Evolutionary conservation across 2,113 vertebrate species (phyloP).

Genomic region (Odocoileus hemionus): DNA sequence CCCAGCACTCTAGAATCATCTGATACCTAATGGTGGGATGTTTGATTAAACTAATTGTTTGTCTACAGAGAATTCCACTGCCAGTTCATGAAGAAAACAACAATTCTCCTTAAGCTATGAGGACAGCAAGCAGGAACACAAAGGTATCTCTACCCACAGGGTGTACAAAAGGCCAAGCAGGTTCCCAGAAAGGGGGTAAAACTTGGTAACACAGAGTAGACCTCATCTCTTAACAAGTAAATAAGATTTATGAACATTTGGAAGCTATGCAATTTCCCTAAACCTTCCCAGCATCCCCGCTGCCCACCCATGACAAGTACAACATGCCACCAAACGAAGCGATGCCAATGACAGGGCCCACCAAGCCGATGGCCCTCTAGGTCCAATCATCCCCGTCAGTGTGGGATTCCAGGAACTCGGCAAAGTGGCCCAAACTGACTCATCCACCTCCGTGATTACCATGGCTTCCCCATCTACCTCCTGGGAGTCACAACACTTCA

Average conservation of each 20-base stretch:
- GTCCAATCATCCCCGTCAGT: not conserved
- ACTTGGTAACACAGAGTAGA: not conserved
- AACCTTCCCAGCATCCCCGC: not conserved
- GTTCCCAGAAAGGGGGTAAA: not conserved
- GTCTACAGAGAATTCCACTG: not conserved
- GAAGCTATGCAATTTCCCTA: not conserved
- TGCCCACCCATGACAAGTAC: not conserved
- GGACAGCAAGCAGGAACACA: not conserved
- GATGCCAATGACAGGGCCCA: not conserved
- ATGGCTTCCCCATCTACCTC: not conserved
- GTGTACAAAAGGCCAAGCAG: not conserved
- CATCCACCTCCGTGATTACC: not conserved
- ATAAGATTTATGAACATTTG: not conserved
- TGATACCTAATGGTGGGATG: not conserved
- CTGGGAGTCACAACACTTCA: not conserved
- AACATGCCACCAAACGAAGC: not conserved
- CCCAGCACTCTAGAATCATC: not conserved
- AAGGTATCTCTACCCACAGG: not conserved
- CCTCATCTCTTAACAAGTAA: not conserved
- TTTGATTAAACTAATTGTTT: not conserved
- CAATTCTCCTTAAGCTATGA: not conserved
- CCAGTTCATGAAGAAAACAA: not conserved
- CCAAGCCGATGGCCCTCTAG: not conserved
- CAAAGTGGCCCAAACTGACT: not conserved
- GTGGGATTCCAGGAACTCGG: not conserved